phyloP scores from a whole-genome alignment of 1,140 invertebrate species.

The Telenomus remus region DNA sequence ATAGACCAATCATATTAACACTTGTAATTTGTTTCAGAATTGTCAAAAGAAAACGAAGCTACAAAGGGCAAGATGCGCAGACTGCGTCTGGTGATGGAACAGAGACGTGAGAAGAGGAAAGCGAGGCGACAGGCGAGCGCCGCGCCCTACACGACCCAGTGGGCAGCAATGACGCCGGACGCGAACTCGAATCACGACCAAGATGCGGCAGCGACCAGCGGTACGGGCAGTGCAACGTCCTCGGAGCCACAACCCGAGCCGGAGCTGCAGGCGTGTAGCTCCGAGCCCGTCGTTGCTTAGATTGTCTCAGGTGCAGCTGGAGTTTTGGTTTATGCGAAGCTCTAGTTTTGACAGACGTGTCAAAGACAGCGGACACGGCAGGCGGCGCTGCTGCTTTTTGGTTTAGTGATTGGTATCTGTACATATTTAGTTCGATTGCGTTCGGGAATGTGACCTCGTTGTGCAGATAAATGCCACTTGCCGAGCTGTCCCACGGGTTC shows the following conservation, averaged over 20 bases:
- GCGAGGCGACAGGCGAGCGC: slow-evolving; percentile 84
- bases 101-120: slow-evolving; percentile 86
- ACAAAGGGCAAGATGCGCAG: slow-evolving; percentile 91
- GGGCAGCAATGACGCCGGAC: slow-evolving; percentile 71
- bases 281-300: slow-evolving; percentile 74
- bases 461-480: neutral
- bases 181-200: slow-evolving; percentile 64
- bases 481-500: slow-evolving; percentile 2
- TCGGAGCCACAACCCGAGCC: slow-evolving; percentile 68
- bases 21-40: slow-evolving; percentile 64
- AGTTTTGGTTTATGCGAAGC: neutral
- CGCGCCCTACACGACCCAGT: slow-evolving; percentile 81
- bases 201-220: slow-evolving; percentile 58
- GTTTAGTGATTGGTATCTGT: slow-evolving; percentile 6
- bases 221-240: slow-evolving; percentile 45
- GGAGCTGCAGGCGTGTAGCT: slow-evolving; percentile 70
- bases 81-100: slow-evolving; percentile 90
- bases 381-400: slow-evolving; percentile 9
- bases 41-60: slow-evolving; percentile 83
- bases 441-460: too few relatives aligned
- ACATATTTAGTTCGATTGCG: slow-evolving; percentile 7
- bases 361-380: neutral
- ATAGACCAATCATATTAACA: too few relatives aligned
- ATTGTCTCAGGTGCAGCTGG: slow-evolving; percentile 7
- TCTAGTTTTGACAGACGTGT: neutral